These are phyloP conservation scores for Tipula vernalis DNA, from an alignment of 2,888 invertebrate species.

Conservation along the genomic window DNA sequence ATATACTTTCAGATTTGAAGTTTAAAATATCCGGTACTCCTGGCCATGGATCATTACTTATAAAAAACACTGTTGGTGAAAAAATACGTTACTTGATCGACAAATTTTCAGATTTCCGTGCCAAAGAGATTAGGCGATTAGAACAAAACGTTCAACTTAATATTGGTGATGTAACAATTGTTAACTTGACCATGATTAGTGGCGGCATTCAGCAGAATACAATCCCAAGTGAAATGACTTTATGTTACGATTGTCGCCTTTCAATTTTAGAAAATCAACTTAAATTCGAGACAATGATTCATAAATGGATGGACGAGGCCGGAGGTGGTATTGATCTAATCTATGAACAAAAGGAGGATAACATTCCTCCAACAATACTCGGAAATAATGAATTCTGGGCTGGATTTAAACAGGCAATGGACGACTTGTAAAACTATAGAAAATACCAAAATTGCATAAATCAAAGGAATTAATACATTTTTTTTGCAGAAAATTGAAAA, in stretches of 20 bases:
- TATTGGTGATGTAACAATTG: conserved; percentile 59
- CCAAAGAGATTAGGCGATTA: conserved; percentile 43
- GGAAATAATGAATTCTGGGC: conserved; percentile 60
- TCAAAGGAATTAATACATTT: not conserved
- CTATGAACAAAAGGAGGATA: conserved; percentile 50
- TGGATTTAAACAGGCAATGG: conserved; percentile 50
- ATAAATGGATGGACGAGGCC: conserved; percentile 54
- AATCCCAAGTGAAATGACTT: conserved; percentile 56
- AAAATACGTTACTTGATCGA: conserved; percentile 52
- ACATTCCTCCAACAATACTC: conserved; percentile 46
- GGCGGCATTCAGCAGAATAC: conserved; percentile 78
- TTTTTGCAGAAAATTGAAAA: conserved; percentile 23
- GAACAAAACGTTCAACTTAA: conserved; percentile 36
- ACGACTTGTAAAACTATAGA: conserved; percentile 41
- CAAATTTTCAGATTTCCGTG: conserved; percentile 51
- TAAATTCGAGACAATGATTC: conserved; percentile 42
- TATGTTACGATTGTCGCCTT: conserved; percentile 51
- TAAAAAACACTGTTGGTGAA: conserved; percentile 57
- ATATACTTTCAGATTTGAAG: conserved; percentile 40
- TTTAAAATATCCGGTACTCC: conserved; percentile 55
- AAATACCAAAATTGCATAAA: not conserved
- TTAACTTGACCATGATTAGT: conserved; percentile 54
- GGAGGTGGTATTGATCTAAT: conserved; percentile 56
- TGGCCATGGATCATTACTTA: conserved; percentile 63
- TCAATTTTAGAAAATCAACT: conserved; percentile 43